Base-by-base conservation (phyloP, 2,888 invertebrate genomes). In the Disparrhopalites patrizii region DNA sequence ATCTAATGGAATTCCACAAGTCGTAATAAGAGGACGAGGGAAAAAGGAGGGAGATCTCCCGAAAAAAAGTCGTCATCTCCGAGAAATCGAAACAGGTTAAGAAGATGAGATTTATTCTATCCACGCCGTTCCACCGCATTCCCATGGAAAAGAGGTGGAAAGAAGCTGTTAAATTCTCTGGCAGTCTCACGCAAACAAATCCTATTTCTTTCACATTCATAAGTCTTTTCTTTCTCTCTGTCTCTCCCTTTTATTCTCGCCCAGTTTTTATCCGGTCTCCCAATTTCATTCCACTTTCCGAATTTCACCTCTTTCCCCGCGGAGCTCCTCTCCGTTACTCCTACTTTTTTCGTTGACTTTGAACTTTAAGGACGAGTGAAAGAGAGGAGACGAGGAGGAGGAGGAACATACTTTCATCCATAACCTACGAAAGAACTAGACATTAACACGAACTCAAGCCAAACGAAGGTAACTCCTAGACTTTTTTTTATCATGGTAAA, bases 141-240 rank as follows among this genome's bases (percentile, higher is more conserved):
- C 31, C 10, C 47, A 47, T 47, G 47, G 47, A 23, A 47, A 47
- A 23, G 33, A 20, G 30, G 50, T 33, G 5, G 40, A 57, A 58
- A 58, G 36, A 28, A 58, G 58, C 58, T 58, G 58, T 58, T 61
- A 61, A 51, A 50, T 51, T 61, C n/a, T n/a, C 25, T 61, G 61
- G 61, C 61, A 36, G 51, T 50, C 50, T 52, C 51, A 33, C 33
- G 50, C 38, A 58, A 61, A 61, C 61, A 61, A 61, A 61, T 61
- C 61, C 50, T 28, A 52, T 61, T 57, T 61, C 51, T 33, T 61
- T 36, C 54, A 55, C 54, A 61, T 31, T 61, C 61, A 61, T 51
- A 61, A 61, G 50, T 33, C 52, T 61, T 51, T 36, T 31, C 27
- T 61, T 25, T 38, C 18, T 33, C n/a, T 36, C 36, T 25, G 15